phyloP scores from a whole-genome alignment of 2,888 invertebrate genomes.

The Andrena fulva region DNA sequence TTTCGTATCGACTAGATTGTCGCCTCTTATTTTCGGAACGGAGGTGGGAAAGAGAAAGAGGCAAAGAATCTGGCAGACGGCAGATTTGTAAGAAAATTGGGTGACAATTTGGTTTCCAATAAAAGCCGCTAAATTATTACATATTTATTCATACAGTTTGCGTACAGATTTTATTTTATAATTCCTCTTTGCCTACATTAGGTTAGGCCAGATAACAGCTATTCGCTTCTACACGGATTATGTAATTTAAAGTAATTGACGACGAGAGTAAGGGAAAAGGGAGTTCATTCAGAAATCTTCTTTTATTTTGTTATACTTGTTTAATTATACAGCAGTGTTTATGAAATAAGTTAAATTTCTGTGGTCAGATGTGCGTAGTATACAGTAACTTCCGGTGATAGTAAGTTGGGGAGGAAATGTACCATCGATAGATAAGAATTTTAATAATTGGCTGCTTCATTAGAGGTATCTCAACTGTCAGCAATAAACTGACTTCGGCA shows the following conservation, averaged over 20 bases:
- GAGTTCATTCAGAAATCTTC: neutral
- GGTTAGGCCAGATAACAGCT: no score
- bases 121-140: neutral
- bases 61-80: neutral
- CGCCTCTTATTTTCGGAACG: neutral
- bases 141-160: neutral
- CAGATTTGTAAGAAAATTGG: neutral
- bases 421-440: slow-evolving; percentile 5
- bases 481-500: neutral
- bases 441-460: neutral
- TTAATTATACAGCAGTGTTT: neutral
- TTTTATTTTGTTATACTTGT: neutral
- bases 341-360: neutral
- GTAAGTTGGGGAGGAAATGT: neutral
- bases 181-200: no score
- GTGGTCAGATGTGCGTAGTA: neutral
- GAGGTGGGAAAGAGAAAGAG: slow-evolving; percentile 7
- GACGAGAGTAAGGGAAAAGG: neutral
- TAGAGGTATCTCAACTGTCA: neutral
- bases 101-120: neutral
- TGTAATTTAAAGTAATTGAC: neutral
- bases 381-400: neutral
- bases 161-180: no score
- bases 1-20: neutral
- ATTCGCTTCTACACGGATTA: no score